These are phyloP conservation scores for Delichon dasypus DNA, from an alignment of 2,797 vertebrate species.

Conservation along the genomic window DNA sequence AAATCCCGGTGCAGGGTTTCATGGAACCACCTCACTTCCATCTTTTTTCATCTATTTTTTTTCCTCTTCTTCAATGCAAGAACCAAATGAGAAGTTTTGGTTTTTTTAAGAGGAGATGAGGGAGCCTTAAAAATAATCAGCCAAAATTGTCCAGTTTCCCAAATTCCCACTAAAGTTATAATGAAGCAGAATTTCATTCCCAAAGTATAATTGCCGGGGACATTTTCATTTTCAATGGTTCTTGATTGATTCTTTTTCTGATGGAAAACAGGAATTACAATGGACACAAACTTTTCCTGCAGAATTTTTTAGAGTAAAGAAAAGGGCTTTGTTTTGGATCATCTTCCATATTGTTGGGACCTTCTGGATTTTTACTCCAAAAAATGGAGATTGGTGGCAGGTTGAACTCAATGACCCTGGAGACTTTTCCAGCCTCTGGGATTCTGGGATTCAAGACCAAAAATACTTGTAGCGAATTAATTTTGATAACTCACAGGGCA, in stretches of 20 bases:
- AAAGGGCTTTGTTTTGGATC: neutral
- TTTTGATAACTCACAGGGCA: neutral
- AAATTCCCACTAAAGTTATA: neutral
- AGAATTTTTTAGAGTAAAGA: neutral
- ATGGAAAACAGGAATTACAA: neutral
- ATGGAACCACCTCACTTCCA: neutral
- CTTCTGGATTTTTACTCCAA: neutral
- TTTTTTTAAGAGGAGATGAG: neutral
- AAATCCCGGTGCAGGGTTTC: neutral
- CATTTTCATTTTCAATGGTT: neutral
- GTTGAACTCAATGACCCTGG: neutral
- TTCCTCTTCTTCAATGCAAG: neutral
- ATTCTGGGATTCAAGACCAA: neutral
- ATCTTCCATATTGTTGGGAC: too few species aligned
- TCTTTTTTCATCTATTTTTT: neutral
- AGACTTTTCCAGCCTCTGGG: neutral
- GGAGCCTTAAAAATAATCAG: neutral
- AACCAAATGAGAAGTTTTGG: neutral
- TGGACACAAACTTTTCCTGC: neutral
- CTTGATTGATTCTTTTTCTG: neutral
- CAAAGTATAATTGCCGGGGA: neutral
- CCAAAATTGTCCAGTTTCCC: neutral
- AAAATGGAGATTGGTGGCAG: accelerated
- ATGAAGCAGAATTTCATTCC: neutral
- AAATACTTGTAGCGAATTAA: too few species aligned